Evolutionary conservation across 2,113 vertebrate genomes (phyloP).

Genomic region (Bothrops jararaca): DNA sequence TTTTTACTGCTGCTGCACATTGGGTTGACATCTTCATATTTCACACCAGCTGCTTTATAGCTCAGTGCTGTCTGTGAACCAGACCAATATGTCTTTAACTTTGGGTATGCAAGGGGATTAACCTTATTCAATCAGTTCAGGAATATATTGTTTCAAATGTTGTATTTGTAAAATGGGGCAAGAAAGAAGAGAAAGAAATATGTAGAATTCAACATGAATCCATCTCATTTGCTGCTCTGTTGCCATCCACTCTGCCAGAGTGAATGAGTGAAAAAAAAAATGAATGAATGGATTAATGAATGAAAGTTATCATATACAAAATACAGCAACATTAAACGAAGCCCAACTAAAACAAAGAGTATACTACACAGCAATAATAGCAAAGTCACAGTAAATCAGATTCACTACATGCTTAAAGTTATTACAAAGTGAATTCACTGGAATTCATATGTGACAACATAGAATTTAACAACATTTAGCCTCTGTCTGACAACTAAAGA

Average conservation of each 20-base stretch:
- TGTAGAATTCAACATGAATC: neutral
- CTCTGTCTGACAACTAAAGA: neutral
- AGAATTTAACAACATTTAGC: neutral
- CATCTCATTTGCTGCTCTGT: neutral
- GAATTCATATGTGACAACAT: neutral
- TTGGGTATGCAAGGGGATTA: too few relatives aligned
- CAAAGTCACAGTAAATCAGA: neutral
- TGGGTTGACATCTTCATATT: too few relatives aligned
- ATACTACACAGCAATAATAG: neutral
- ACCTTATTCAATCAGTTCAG: neutral
- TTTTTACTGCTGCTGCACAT: too few relatives aligned
- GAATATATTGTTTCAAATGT: neutral
- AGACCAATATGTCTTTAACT: neutral
- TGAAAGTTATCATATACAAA: too few relatives aligned
- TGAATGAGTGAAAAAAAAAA: neutral
- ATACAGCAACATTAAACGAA: too few relatives aligned
- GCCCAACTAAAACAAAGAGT: neutral
- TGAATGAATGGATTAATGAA: too few relatives aligned
- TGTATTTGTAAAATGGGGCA: neutral
- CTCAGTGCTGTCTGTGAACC: neutral
- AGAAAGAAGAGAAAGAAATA: neutral
- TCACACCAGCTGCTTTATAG: neutral
- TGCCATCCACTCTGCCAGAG: neutral
- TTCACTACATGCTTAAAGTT: neutral
- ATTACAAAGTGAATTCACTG: neutral